Percentiles rank a stretch among this genome's conserved stretches.
Evolutionary conservation across 2,888 invertebrate genomes (phyloP).

Genomic region (Isoperla grammatica): DNA sequence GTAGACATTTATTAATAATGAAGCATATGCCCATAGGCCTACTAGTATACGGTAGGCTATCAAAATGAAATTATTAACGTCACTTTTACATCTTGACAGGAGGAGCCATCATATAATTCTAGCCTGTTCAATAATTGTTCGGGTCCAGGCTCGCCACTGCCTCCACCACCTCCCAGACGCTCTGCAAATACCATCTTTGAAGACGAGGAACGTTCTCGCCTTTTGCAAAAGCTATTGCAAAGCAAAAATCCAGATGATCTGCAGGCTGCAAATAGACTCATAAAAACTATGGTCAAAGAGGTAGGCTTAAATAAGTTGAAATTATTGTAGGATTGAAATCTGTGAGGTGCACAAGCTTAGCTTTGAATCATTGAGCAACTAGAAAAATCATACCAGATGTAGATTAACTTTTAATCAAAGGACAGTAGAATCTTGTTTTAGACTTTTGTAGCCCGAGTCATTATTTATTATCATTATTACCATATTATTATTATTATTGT

Average conservation of each 20-base stretch:
- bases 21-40: no score
- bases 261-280: conserved; percentile 91
- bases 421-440: no score
- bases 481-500: no score
- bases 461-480: no score
- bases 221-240: conserved; percentile 78
- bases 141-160: background rate
- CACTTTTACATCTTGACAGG: conserved; percentile 12
- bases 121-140: conserved; percentile 5
- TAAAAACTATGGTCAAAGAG: conserved; percentile 93
- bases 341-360: no score
- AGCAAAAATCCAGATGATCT: conserved; percentile 93
- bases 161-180: conserved; percentile 20
- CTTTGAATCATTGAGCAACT: no score
- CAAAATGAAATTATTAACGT: background rate
- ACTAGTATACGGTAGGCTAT: no score
- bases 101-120: conserved; percentile 20
- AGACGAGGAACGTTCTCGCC: conserved; percentile 80
- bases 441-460: no score
- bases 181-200: conserved; percentile 54
- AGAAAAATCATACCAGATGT: no score
- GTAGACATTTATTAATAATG: no score
- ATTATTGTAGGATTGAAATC: no score
- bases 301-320: conserved; percentile 45
- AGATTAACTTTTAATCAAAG: no score